Percentiles rank a stretch among this genome's conserved stretches.
Evolutionary conservation across 2,888 invertebrate species (phyloP).

Genomic region (Drosophila gaucha): DNA sequence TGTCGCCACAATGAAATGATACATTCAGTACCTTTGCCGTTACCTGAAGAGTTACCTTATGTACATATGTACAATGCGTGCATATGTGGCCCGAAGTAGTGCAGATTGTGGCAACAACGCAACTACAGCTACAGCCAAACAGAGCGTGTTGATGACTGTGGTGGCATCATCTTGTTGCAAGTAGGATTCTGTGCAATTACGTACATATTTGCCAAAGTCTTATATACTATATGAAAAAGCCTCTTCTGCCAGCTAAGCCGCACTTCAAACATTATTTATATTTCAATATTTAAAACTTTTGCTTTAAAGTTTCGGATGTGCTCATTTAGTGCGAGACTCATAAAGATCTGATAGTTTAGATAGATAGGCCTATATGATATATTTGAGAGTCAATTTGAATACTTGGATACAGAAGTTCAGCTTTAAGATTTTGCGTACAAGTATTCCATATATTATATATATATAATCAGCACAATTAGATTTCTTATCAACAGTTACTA

Average conservation of each 20-base stretch:
- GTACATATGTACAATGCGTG: background rate
- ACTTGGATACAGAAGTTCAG: no score
- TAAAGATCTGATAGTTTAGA: constrained; percentile 5
- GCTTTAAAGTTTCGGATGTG: background rate
- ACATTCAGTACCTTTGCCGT: constrained; percentile 23
- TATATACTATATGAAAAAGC: background rate
- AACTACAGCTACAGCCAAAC: constrained; percentile 12
- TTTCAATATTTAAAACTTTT: background rate
- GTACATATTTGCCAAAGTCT: constrained; percentile 7
- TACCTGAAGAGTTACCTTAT: background rate
- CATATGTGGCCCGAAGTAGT: constrained; percentile 2
- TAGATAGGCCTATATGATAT: background rate
- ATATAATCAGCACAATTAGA: background rate
- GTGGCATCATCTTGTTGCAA: constrained; percentile 5
- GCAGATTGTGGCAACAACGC: constrained; percentile 1
- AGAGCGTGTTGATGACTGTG: constrained; percentile 31
- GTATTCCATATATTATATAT: no score
- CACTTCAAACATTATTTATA: no score
- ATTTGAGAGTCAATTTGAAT: no score
- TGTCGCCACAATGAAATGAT: constrained; percentile 37
- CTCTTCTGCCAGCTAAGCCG: background rate
- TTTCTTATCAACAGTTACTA: background rate
- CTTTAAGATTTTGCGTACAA: no score
- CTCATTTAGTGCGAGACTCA: background rate
- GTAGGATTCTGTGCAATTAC: constrained; percentile 1